phyloP scores from a whole-genome alignment of 1,140 invertebrate species.

The Magallana gigas region DNA sequence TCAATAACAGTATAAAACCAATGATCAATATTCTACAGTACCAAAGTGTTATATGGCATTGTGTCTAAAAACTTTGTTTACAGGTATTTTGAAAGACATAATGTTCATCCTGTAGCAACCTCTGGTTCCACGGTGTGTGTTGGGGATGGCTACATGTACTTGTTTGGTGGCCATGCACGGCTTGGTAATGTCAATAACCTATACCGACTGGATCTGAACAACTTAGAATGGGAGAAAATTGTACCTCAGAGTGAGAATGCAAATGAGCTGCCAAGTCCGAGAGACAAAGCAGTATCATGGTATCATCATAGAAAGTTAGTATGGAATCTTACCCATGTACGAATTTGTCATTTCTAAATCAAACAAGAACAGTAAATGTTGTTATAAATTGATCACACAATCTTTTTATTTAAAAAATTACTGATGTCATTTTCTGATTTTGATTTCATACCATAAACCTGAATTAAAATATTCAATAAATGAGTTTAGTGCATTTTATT shows the following conservation, averaged over 20 bases:
- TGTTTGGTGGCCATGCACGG: conserved; percentile 78
- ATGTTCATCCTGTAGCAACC: conserved; percentile 68
- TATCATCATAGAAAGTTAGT: conserved; percentile 76
- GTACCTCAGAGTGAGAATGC: conserved; percentile 38
- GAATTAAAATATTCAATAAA: too few species aligned
- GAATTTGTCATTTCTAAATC: too few species aligned
- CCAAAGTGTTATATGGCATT: too few species aligned
- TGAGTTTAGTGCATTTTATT: too few species aligned
- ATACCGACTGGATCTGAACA: conserved; percentile 75
- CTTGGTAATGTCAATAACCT: conserved; percentile 74
- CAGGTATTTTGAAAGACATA: background rate
- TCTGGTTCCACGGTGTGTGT: conserved; percentile 78
- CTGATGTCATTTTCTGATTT: too few species aligned
- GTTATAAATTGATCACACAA: too few species aligned
- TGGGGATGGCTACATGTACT: conserved; percentile 75
- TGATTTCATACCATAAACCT: too few species aligned
- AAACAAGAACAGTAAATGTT: too few species aligned
- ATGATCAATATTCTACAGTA: too few species aligned
- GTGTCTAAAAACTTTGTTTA: background rate
- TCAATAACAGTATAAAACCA: too few species aligned
- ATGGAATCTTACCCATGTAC: background rate
- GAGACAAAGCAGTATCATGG: conserved; percentile 80
- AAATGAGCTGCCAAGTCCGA: conserved; percentile 71
- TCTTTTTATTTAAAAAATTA: too few species aligned
- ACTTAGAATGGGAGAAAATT: conserved; percentile 73